These are phyloP conservation scores for Nemurella pictetii DNA, from an alignment of 2,888 invertebrate species.

Conservation along the genomic window DNA sequence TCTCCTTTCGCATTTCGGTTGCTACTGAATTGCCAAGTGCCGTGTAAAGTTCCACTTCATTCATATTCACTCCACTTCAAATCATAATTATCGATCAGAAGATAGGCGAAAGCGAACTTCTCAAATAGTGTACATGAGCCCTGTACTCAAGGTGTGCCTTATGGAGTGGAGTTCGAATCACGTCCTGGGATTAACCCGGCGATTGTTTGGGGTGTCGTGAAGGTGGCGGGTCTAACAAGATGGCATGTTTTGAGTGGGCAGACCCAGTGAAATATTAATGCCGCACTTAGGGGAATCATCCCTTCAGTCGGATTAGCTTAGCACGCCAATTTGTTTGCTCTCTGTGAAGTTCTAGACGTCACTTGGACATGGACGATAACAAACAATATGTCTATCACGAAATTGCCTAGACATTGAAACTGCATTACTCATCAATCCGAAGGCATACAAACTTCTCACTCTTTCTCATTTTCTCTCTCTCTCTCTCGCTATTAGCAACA, in stretches of 20 bases:
- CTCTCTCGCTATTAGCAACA: too few species aligned
- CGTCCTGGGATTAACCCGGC: neutral
- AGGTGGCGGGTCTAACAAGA: neutral
- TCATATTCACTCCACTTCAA: neutral
- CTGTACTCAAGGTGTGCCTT: neutral
- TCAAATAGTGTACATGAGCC: neutral
- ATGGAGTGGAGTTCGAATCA: neutral
- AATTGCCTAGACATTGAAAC: neutral
- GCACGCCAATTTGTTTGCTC: neutral
- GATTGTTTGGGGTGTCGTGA: neutral
- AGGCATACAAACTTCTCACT: too few species aligned
- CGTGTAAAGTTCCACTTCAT: neutral
- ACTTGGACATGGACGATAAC: neutral
- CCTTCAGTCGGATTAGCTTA: neutral
- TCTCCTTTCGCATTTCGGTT: neutral
- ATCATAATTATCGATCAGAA: neutral
- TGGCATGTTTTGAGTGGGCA: neutral
- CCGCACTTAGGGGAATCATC: neutral
- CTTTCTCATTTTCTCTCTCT: too few species aligned
- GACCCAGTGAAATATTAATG: neutral
- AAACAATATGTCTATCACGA: neutral
- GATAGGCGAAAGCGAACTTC: neutral
- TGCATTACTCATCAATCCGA: too few species aligned
- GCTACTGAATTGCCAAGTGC: neutral
- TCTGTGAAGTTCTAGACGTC: neutral